Evolutionary conservation across 2,113 vertebrate species (phyloP).

Genomic region (Melanerpes aurifrons): DNA sequence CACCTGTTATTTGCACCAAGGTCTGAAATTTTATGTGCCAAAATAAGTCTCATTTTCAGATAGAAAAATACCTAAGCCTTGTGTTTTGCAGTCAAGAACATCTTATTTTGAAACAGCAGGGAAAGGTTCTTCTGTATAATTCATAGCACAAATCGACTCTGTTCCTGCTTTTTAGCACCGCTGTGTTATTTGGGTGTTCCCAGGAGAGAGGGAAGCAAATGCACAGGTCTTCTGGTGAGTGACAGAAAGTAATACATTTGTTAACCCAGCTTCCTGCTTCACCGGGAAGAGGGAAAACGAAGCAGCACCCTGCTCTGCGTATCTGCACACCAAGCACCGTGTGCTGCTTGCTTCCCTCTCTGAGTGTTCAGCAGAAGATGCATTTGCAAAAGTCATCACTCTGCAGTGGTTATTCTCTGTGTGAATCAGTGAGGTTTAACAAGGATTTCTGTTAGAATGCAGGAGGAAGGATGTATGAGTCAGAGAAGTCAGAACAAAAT

Average conservation of each 20-base stretch:
- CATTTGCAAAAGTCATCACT: not conserved
- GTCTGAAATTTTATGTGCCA: not conserved
- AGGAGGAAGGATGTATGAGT: slow-evolving; percentile 1
- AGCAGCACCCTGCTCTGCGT: not conserved
- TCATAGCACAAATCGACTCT: not conserved
- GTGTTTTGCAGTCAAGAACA: not conserved
- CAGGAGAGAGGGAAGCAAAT: not conserved
- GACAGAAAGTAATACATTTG: not conserved
- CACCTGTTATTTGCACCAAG: not conserved
- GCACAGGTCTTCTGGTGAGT: accelerated
- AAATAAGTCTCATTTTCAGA: not conserved
- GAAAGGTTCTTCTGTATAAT: not conserved
- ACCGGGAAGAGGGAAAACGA: not conserved
- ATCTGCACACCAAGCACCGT: not conserved
- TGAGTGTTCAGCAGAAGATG: not conserved
- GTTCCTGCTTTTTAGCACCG: not conserved
- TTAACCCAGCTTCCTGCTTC: not conserved
- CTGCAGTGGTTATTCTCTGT: not conserved
- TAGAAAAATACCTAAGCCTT: not conserved
- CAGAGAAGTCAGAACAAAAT: slow-evolving; percentile 8
- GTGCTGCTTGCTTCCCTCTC: not conserved
- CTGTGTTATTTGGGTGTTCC: not conserved
- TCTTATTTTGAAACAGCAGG: not conserved
- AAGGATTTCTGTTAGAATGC: not conserved
- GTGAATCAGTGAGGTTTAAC: not conserved